A percentile compares a stretch with the other conserved stretches of the same genome.
These are phyloP conservation scores for Nomada flava DNA, from an alignment of 2,888 invertebrate species.

Conservation along the genomic window DNA sequence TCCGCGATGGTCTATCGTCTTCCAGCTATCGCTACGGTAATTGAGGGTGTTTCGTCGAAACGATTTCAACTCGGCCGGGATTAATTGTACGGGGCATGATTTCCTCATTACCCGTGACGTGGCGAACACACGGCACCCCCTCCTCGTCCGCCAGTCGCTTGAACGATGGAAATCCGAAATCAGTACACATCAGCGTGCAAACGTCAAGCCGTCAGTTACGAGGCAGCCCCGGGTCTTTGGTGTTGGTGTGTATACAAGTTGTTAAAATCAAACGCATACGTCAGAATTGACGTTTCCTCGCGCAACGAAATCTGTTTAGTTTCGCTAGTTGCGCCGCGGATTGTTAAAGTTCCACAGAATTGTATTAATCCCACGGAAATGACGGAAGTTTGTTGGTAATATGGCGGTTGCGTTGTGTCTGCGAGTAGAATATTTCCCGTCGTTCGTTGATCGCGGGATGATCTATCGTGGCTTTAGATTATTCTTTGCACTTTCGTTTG, in stretches of 20 bases:
- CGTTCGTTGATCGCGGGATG: slow-evolving; percentile 13
- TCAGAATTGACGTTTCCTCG: slow-evolving; percentile 58
- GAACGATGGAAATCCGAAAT: slow-evolving; percentile 55
- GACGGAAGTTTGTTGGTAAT: slow-evolving; percentile 42
- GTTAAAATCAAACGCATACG: slow-evolving; percentile 60
- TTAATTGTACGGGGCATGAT: slow-evolving; percentile 61
- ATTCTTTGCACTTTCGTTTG: neutral
- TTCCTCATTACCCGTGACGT: slow-evolving; percentile 54
- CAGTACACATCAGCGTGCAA: slow-evolving; percentile 56
- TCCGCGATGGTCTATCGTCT: slow-evolving; percentile 29
- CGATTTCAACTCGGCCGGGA: slow-evolving; percentile 43
- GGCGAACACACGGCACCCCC: slow-evolving; percentile 25
- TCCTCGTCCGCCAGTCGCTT: neutral
- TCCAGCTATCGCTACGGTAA: slow-evolving; percentile 28
- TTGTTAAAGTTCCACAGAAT: slow-evolving; percentile 55
- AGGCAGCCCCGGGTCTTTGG: slow-evolving; percentile 2
- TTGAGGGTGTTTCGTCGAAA: slow-evolving; percentile 41
- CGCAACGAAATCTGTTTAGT: slow-evolving; percentile 58
- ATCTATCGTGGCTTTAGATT: neutral
- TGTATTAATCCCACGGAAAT: slow-evolving; percentile 54
- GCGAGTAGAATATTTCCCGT: neutral
- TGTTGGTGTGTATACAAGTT: slow-evolving; percentile 56
- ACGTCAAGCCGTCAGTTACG: slow-evolving; percentile 62
- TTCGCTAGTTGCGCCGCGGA: slow-evolving; percentile 52
- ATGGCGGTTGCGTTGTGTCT: neutral